phyloP scores from a whole-genome alignment of 2,797 vertebrate species.

The Argya squamiceps region DNA sequence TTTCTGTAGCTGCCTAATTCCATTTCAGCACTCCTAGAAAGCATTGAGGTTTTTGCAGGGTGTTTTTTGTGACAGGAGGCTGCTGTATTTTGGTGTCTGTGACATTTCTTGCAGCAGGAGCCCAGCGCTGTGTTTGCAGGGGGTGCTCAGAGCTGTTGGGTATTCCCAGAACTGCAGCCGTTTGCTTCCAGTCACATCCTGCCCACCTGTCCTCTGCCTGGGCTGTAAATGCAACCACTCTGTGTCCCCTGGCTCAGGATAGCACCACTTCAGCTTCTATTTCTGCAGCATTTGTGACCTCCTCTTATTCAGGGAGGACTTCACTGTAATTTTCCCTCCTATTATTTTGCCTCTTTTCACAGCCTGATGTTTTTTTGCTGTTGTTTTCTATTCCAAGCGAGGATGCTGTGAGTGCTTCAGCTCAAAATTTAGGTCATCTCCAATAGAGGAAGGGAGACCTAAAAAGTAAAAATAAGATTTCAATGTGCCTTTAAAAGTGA shows the following conservation, averaged over 20 bases:
- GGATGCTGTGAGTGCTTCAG: conserved; percentile 38
- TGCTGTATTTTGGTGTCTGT: neutral
- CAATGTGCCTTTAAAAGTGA: conserved; percentile 17
- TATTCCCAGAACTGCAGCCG: neutral
- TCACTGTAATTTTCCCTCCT: conserved; percentile 53
- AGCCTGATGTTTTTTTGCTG: conserved; percentile 46
- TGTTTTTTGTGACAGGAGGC: neutral
- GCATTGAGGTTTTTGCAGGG: neutral
- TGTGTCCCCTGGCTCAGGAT: conserved; percentile 6
- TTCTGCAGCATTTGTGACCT: conserved; percentile 41
- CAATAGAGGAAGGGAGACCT: conserved; percentile 31
- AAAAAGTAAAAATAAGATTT: conserved; percentile 56
- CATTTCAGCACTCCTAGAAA: neutral
- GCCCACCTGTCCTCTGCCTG: conserved; percentile 22
- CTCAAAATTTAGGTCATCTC: conserved; percentile 60
- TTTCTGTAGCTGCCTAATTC: neutral
- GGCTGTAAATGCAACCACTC: neutral
- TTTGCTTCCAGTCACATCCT: neutral
- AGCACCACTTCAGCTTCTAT: conserved; percentile 6
- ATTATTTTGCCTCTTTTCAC: conserved; percentile 39
- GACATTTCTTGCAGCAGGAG: neutral
- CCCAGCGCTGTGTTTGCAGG: neutral
- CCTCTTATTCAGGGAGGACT: conserved; percentile 17
- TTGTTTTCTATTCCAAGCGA: conserved; percentile 50
- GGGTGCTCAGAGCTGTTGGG: neutral